Evolutionary conservation across 2,797 vertebrate species (phyloP).

Genomic region (Dryobates pubescens): DNA sequence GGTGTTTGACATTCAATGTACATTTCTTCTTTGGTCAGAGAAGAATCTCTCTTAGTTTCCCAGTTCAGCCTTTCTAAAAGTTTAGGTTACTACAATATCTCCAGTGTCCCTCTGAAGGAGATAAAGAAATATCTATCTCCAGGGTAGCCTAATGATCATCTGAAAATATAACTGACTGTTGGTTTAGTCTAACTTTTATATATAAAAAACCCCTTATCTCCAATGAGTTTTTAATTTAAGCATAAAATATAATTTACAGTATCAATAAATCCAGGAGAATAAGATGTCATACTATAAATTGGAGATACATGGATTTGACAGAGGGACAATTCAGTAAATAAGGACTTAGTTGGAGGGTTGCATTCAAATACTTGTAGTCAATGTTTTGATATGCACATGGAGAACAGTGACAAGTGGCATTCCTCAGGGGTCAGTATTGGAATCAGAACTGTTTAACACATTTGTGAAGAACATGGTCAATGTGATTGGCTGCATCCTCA

Average conservation of each 20-base stretch:
- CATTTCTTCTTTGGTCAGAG: conserved; percentile 3
- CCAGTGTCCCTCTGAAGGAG: background rate
- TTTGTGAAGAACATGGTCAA: too few species aligned
- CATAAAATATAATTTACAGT: background rate
- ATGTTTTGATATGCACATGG: too few species aligned
- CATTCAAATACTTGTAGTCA: too few species aligned
- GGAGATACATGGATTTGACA: too few species aligned
- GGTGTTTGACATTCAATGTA: conserved; percentile 7
- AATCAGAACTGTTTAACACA: too few species aligned
- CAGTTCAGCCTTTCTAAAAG: background rate
- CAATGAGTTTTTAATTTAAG: background rate
- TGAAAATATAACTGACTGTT: background rate
- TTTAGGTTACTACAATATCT: background rate
- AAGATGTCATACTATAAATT: background rate
- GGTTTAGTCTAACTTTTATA: background rate
- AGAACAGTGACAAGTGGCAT: too few species aligned
- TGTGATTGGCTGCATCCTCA: too few species aligned
- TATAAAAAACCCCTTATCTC: background rate
- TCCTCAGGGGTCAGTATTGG: too few species aligned
- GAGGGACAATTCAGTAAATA: too few species aligned
- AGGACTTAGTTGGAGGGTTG: too few species aligned
- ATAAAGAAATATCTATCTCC: background rate
- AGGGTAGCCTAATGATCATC: background rate
- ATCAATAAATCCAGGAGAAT: background rate
- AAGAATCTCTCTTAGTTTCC: background rate